Base-by-base conservation (phyloP, 2,113 vertebrate species). In the Monopterus albus region DNA sequence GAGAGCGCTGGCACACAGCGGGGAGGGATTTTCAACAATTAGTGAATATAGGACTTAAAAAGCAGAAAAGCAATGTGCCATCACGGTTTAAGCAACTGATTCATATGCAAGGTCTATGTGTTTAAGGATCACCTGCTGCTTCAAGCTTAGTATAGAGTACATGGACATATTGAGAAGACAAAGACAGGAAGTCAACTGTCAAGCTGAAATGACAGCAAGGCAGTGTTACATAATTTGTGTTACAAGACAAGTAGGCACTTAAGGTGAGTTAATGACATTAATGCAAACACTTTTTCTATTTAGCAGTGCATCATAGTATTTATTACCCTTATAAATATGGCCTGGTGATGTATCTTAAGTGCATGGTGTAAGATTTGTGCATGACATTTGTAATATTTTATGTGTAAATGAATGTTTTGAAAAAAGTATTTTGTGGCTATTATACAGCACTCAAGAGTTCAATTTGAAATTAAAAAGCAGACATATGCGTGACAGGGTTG, bases 171-270 rank as follows among this genome's bases (percentile, higher is more conserved):
- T 61, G 68, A 25, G 78, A 71, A 26, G 78, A 84, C 74, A 68
- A 82, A 74, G 81, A 78, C 62, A 61, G 61, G 23, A 75, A 81
- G 79, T 78, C 50, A 75, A 56, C 75, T 25, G 20, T 18, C 6
- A 4, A 15, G 35, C 69, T 53, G 64, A 61, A 25, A 28, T 1
- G 12, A 61, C 21, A 61, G 57, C 47, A 29, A 55, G 31, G 14
- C 20, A 11, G 45, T 58, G 58, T 72, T 43, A 62, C 28, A 42
- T 18, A 40, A 49, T 40, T 66, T 63, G 23, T 35, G 15, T 36
- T 20, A 8, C 17, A 55, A n/a, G 26, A 73, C 58, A 28, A 55
- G 33, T 1, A 17, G 47, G 17, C 45, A 40, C 21, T 50, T 26
- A 9, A 23, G 25, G 36, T 6, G 12, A 26, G 25, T 13, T 23